phyloP scores from a whole-genome alignment of 2,888 invertebrate species.

The Brachypalpus laphriformis region DNA sequence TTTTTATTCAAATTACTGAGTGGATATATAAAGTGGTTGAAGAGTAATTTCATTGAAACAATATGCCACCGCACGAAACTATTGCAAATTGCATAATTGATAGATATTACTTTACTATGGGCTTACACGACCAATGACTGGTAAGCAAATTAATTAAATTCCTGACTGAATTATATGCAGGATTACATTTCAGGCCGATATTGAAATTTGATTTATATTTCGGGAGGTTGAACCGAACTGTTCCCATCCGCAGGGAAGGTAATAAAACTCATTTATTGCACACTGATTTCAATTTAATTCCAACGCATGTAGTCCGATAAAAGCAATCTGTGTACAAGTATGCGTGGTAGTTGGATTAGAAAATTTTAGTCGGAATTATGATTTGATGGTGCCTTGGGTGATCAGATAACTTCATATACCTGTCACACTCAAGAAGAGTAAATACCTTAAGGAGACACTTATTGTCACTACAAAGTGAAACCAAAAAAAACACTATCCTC shows the following conservation, averaged over 20 bases:
- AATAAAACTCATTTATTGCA: background rate
- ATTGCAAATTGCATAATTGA: constrained; percentile 49
- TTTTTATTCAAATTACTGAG: background rate
- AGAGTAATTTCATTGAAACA: constrained; percentile 30
- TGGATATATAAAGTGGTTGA: background rate
- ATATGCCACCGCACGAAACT: constrained; percentile 26
- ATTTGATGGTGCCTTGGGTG: no score
- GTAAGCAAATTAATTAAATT: constrained; percentile 53
- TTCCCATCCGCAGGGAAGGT: background rate
- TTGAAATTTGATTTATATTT: constrained; percentile 38
- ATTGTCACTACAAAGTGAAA: no score
- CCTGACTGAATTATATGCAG: constrained; percentile 20
- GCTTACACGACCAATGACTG: constrained; percentile 2
- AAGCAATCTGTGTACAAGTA: background rate
- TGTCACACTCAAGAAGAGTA: no score
- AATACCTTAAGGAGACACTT: no score
- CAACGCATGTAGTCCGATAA: no score
- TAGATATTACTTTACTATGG: constrained; percentile 31
- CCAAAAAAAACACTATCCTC: background rate
- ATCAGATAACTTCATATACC: no score
- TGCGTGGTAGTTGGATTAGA: background rate
- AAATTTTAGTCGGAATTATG: background rate
- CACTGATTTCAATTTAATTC: constrained; percentile 24
- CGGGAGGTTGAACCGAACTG: no score
- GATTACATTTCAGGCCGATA: constrained; percentile 22